phyloP scores from a whole-genome alignment of 2,113 vertebrate species.

The Coreoperca whiteheadi region DNA sequence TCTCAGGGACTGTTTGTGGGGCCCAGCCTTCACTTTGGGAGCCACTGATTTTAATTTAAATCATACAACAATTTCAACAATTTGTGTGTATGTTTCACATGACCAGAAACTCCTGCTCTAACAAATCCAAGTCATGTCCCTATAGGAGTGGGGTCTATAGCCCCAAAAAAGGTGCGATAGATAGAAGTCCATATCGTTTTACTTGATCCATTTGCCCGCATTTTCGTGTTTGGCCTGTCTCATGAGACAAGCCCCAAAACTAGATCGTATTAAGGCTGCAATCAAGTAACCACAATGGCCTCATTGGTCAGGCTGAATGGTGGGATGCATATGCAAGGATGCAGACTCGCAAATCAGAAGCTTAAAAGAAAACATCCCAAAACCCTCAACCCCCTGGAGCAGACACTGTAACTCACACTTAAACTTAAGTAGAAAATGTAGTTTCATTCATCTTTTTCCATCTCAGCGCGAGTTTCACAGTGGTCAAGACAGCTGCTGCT shows the following conservation, averaged over 20 bases:
- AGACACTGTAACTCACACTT: constrained; percentile 8
- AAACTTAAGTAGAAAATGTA: constrained; percentile 4
- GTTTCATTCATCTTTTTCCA: constrained; percentile 57
- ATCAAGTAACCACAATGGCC: background rate
- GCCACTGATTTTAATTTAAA: background rate
- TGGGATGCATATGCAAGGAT: background rate
- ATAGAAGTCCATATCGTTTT: background rate
- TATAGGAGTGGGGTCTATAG: background rate
- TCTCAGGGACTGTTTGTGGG: background rate
- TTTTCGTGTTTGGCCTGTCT: background rate
- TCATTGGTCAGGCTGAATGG: constrained; percentile 6
- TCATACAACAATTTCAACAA: background rate
- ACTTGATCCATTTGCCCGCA: background rate
- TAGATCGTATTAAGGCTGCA: background rate
- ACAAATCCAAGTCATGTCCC: background rate
- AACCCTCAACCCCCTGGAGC: background rate
- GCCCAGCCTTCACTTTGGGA: constrained; percentile 5
- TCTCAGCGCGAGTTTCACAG: constrained; percentile 24
- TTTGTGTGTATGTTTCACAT: background rate
- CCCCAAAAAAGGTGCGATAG: background rate
- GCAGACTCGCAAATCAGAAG: constrained; percentile 1
- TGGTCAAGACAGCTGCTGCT: constrained; percentile 65
- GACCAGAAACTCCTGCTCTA: background rate
- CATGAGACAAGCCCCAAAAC: background rate
- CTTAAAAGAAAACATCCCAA: constrained; percentile 9